phyloP scores from a whole-genome alignment of 2,113 vertebrate species.

The Leucopternis melanops region DNA sequence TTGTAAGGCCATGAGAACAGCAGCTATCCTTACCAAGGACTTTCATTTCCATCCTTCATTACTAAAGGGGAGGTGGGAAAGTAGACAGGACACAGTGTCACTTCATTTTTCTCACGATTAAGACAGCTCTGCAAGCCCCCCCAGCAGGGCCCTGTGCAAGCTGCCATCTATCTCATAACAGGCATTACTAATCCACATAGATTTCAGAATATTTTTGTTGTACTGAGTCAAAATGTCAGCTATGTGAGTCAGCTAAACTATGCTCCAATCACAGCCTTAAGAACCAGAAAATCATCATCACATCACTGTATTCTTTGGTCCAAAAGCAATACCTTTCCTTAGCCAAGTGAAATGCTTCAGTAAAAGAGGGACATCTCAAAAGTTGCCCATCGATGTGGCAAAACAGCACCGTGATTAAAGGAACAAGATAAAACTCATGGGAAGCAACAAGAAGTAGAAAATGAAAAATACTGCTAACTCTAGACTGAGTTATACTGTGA shows the following conservation, averaged over 20 bases:
- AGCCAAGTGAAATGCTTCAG: background rate
- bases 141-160: background rate
- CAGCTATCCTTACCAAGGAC: background rate
- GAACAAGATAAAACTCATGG: background rate
- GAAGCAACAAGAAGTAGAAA: background rate
- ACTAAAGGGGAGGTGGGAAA: background rate
- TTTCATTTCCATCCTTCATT: background rate
- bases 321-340: conserved; percentile 26
- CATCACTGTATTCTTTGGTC: background rate
- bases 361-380: background rate
- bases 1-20: background rate
- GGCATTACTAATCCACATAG: conserved; percentile 24
- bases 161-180: background rate
- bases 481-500: background rate
- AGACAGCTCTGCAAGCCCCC: background rate
- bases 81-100: background rate
- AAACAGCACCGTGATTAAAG: background rate
- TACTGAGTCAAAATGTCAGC: conserved; percentile 31
- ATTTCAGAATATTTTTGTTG: conserved; percentile 48
- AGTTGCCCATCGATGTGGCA: background rate
- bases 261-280: background rate
- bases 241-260: conserved; percentile 47
- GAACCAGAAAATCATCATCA: background rate
- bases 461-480: background rate
- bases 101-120: conserved; percentile 12